Base-by-base conservation (phyloP, 2,113 vertebrate genomes). In the Ctenodactylus gundi region DNA sequence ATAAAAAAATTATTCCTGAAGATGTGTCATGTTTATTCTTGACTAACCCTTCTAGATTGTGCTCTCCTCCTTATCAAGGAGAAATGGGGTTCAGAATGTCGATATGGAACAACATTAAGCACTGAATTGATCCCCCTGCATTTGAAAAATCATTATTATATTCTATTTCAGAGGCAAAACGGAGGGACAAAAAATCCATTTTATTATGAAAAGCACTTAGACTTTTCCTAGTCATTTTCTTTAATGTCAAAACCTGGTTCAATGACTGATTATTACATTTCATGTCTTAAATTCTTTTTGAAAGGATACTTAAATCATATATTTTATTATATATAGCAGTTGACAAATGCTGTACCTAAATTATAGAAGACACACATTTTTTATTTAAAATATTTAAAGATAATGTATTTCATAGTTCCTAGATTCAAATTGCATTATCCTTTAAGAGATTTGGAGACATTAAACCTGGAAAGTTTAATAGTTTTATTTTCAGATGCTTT, bases 401-500 rank as follows among this genome's bases (percentile, higher is more conserved):
- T 62, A 1, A 73, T 12, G 1, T 31, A 5, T 12, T 49, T 25
- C 55, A 39, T 72, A 57, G 14, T 91, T 91, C 90, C 58, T 57
- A 3, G 1, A 57, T 75, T 60, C 20, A 83, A 51, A 55, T 27
- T 44, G 31, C 34, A 88, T 57, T 75, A 14, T 77, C 0, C 27
- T 89, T 73, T 62, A 75, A 75, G 18, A 53, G 41, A 60, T 70
- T 76, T 85, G 85, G 23, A 68, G 68, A n/a, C 93, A 91, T 88
- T 49, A 41, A 15, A 44, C 36, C 4, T 62, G 44, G 55, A n/a
- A 67, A 58, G 17, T 53, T 72, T 55, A 82, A 62, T 27, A 68
- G 21, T 3, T 51, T 90, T 92, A 62, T 86, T 86, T 90, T 77
- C 64, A 80, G 44, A 76, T 29, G 76, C 53, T 93, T 88, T 70